Percentiles rank a stretch among this genome's conserved stretches.
phyloP scores from a whole-genome alignment of 2,797 vertebrate genomes.

The Eremophila alpestris region DNA sequence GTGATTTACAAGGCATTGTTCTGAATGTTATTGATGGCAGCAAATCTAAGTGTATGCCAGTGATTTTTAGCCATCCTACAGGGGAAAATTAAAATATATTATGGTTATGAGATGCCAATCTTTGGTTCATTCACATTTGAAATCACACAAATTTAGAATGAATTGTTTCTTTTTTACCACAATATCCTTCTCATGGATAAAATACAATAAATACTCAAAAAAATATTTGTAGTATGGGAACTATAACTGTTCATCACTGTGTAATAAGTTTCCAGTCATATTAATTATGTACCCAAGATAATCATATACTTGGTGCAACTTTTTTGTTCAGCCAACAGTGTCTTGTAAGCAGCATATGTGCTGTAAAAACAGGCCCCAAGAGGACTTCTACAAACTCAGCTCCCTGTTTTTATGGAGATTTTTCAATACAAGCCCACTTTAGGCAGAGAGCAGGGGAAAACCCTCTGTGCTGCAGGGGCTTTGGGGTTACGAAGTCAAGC shows the following conservation, averaged over 20 bases:
- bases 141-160: neutral
- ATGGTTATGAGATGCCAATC: neutral
- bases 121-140: neutral
- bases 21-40: neutral
- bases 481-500: constrained; percentile 20
- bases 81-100: neutral
- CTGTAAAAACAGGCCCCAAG: neutral
- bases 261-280: neutral
- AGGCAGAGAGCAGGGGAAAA: neutral
- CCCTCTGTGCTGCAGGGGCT: neutral
- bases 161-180: neutral
- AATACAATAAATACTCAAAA: neutral
- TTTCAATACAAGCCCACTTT: neutral
- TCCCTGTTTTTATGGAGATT: neutral
- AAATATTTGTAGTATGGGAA: constrained; percentile 8
- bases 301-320: neutral
- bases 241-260: neutral
- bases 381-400: neutral
- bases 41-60: neutral
- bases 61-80: neutral
- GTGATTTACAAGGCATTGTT: neutral
- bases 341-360: neutral
- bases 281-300: neutral
- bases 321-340: neutral
- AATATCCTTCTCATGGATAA: neutral